Percentiles rank a stretch among this genome's conserved stretches.
Conservation (phyloP, 2,888 invertebrate species). For the Ochropleura plecta region DNA sequence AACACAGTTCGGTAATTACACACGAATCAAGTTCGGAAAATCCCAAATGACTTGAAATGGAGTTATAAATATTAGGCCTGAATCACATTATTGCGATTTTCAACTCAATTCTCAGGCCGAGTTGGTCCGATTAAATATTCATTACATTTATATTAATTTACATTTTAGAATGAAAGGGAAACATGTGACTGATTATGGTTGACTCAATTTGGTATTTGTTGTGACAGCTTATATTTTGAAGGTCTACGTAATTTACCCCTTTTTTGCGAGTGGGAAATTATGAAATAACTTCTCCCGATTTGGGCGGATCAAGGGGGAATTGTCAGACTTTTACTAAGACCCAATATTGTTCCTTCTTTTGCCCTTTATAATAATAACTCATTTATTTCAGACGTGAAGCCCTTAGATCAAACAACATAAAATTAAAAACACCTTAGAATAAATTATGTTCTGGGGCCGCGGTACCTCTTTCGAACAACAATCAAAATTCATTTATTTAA, state of each 20-base stretch:
- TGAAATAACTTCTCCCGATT: no score
- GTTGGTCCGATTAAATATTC: conserved; percentile 42
- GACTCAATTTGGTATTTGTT: conserved; percentile 1
- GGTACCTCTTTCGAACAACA: no score
- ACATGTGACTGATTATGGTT: conserved; percentile 10
- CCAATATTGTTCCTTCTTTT: no score
- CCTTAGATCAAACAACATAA: no score
- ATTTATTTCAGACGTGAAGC: no score
- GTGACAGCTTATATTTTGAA: neutral
- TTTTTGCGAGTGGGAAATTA: neutral
- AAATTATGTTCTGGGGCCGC: no score
- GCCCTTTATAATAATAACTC: no score
- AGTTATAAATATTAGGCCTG: conserved; percentile 43
- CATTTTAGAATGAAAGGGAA: conserved; percentile 30
- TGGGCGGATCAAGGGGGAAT: no score
- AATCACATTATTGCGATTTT: conserved; percentile 30
- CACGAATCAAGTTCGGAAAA: conserved; percentile 14
- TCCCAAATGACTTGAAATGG: conserved; percentile 35
- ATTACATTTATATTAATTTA: conserved; percentile 30
- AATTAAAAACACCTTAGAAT: no score
- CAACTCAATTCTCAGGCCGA: conserved; percentile 18
- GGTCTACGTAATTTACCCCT: neutral
- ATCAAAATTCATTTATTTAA: no score
- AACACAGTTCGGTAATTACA: conserved; percentile 42
- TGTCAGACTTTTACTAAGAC: no score